Evolutionary conservation across 1,140 invertebrate genomes (phyloP), one percentile per base, ranked within the genome.

Genomic region (Homalodisca vitripennis): DNA sequence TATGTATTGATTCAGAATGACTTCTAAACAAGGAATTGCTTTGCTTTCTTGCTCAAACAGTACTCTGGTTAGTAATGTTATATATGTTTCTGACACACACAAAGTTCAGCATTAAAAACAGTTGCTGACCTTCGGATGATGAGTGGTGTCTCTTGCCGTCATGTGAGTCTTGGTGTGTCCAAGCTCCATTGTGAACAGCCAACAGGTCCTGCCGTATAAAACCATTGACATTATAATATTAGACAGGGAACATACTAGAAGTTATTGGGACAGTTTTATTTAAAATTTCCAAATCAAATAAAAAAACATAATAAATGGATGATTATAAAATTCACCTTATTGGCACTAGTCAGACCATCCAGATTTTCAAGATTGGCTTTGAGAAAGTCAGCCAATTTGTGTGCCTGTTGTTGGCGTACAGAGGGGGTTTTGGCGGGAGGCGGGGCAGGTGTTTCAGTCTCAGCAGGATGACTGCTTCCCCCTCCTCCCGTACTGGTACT

Each of bases 301-400:
- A 27, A 22, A 57, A 63, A 63, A 63, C 14, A 24, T n/a, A 63
- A 27, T 30, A 63, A n/a, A n/a, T n/a, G n/a, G n/a, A 41, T 41
- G 17, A 32, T 3, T 66, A 12, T 34, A 22, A 12, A 12, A 66
- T 14, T 14, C 29, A 76, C 75, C 68, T 78, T 78, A 62, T 77
- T 77, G n/a, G 76, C 71, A 68, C 73, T 74, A 41, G 73, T 74
- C 41, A 87, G 77, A 22, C 83, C 88, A 75, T 91, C 89, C 47
- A 90, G 78, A 77, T 84, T 89, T 75, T 91, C 89, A 67, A 90
- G 77, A 80, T 89, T 90, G 1, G 87, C 85, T 71, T 86, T 82
- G 53, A 84, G 75, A 76, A 87, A 86, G 72, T 88, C 86, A 29
- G 82, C 82, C 34, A 87, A 73, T 76, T 86, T 86, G 71, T 84